Conservation (phyloP, 2,888 invertebrate species). For the Belgica antarctica region DNA sequence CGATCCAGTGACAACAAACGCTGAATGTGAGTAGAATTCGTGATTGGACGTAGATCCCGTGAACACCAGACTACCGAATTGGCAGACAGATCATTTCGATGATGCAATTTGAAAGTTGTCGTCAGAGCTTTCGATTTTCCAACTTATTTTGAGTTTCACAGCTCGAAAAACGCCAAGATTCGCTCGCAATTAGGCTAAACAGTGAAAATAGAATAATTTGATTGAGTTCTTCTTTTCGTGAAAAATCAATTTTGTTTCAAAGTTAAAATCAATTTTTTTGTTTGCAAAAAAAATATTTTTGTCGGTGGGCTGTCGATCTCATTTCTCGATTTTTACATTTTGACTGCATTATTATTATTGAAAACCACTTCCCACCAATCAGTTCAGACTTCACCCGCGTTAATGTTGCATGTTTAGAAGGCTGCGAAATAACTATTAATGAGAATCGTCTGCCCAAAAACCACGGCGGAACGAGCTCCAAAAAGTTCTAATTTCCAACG, state of each 20-base stretch:
- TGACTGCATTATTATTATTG: background rate
- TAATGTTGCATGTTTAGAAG: conserved; percentile 15
- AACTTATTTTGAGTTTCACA: background rate
- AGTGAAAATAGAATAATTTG: conserved; percentile 18
- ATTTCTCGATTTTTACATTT: conserved; percentile 6
- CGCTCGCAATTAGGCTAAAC: background rate
- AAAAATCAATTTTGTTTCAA: conserved; percentile 7
- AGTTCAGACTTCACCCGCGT: background rate
- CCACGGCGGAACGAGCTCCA: too few species aligned
- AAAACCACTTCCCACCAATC: background rate
- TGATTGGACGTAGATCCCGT: too few species aligned
- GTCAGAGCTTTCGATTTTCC: background rate
- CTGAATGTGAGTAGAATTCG: background rate
- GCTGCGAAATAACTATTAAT: too few species aligned
- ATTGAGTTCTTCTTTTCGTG: background rate
- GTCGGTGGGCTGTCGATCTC: background rate
- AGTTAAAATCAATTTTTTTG: background rate
- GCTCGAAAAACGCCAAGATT: background rate
- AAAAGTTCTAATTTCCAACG: too few species aligned
- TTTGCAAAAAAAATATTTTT: background rate
- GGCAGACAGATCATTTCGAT: background rate
- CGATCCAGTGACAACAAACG: conserved; percentile 61
- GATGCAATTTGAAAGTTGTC: background rate
- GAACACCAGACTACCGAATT: too few species aligned
- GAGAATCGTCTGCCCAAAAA: too few species aligned